These are phyloP conservation scores for Champsocephalus esox DNA, from an alignment of 2,797 vertebrate species.

Conservation along the genomic window DNA sequence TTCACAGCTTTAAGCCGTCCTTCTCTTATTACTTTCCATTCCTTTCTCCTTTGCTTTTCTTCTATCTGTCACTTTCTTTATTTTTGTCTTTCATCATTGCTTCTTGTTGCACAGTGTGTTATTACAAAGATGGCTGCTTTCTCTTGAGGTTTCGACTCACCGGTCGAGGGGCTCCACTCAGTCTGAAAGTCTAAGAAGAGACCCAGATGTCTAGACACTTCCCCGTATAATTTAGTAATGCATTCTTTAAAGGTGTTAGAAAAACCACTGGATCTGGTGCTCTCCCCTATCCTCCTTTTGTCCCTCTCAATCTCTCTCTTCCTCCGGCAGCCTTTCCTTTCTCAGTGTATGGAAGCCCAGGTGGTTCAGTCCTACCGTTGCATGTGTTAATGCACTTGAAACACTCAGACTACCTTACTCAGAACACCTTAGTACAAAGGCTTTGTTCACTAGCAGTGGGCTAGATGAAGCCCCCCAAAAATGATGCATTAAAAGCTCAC, in stretches of 20 bases:
- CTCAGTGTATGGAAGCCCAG: slow-evolving; percentile 55
- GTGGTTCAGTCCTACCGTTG: slow-evolving; percentile 56
- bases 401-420: slow-evolving; percentile 23
- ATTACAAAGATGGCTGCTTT: slow-evolving; percentile 61
- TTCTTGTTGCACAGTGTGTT: slow-evolving; percentile 46
- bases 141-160: slow-evolving; percentile 46
- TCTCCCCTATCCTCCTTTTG: slow-evolving; percentile 20
- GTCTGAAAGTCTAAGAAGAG: slow-evolving; percentile 57
- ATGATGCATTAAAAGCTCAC: slow-evolving; percentile 61
- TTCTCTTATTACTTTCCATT: slow-evolving; percentile 39
- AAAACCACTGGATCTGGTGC: slow-evolving; percentile 70
- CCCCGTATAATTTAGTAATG: slow-evolving; percentile 67
- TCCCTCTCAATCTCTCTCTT: slow-evolving; percentile 36
- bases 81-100: slow-evolving; percentile 60
- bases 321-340: slow-evolving; percentile 30
- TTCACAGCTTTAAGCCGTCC: slow-evolving; percentile 32
- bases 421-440: slow-evolving; percentile 52
- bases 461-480: slow-evolving; percentile 58
- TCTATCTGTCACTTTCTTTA: slow-evolving; percentile 49
- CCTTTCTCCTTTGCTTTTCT: slow-evolving; percentile 28
- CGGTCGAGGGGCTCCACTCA: slow-evolving; percentile 35
- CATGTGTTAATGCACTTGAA: slow-evolving; percentile 60
- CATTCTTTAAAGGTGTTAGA: slow-evolving; percentile 71
- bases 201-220: slow-evolving; percentile 65
- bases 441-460: slow-evolving; percentile 51